Percentiles rank a stretch among this genome's conserved stretches.
phyloP scores from a whole-genome alignment of 1,140 invertebrate genomes.

The Brachionus calyciflorus region DNA sequence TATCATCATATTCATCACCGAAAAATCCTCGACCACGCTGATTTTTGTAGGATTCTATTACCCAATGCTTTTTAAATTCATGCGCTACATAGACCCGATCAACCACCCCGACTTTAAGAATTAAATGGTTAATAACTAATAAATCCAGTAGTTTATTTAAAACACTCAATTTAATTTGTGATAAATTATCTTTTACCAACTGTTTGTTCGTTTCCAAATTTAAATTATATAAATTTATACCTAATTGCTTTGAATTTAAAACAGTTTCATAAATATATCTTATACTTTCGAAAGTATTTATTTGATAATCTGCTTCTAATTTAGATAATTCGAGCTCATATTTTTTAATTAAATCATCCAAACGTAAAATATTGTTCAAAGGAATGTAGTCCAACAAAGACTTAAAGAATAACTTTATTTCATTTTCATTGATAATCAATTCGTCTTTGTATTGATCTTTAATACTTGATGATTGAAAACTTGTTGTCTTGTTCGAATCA shows the following conservation, averaged over 20 bases:
- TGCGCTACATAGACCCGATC: conserved; percentile 35
- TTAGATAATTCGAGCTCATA: neutral
- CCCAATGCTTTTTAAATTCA: conserved; percentile 45
- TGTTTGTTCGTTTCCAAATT: neutral
- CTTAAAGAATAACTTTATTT: conserved; percentile 28
- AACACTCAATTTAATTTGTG: neutral
- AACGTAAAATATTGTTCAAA: neutral
- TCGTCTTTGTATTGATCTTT: neutral
- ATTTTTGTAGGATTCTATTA: conserved; percentile 33
- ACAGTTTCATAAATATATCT: conserved; percentile 8
- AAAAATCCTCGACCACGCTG: conserved; percentile 1
- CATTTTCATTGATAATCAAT: neutral
- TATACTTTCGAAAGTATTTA: neutral
- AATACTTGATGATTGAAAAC: neutral
- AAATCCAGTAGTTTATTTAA: conserved; percentile 9
- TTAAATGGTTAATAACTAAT: neutral
- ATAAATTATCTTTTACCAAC: neutral
- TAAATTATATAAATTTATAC: conserved; percentile 20
- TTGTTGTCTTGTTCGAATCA: neutral
- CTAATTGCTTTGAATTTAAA: conserved; percentile 15
- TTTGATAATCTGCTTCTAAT: neutral
- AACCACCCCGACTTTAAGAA: neutral
- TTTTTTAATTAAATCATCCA: conserved; percentile 29
- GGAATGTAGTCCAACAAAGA: conserved; percentile 15
- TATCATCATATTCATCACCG: neutral